phyloP scores from a whole-genome alignment of 2,113 vertebrate species.

The Myxocyprinus asiaticus region DNA sequence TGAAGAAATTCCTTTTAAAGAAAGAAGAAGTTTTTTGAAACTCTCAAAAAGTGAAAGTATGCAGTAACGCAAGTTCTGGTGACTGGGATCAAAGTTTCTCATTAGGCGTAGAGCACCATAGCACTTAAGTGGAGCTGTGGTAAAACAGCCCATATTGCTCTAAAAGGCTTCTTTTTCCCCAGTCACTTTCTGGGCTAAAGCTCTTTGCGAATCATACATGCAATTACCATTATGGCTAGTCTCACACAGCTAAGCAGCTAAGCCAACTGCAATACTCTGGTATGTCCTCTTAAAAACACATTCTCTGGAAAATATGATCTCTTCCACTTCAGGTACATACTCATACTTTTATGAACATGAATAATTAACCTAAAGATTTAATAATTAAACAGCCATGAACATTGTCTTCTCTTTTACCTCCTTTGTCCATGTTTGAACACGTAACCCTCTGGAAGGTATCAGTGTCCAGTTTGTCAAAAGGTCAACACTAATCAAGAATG shows the following conservation, averaged over 20 bases:
- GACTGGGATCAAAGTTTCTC: constrained; percentile 49
- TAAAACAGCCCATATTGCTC: constrained; percentile 32
- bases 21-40: too few species aligned
- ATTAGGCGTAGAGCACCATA: constrained; percentile 38
- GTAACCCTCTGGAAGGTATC: constrained; percentile 22
- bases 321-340: constrained; percentile 27
- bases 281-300: constrained; percentile 45
- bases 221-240: constrained; percentile 58
- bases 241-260: constrained; percentile 24
- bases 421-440: constrained; percentile 38
- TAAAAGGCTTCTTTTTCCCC: constrained; percentile 40
- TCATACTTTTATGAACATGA: constrained; percentile 44
- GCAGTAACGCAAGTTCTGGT: constrained; percentile 8
- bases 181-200: constrained; percentile 37
- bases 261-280: constrained; percentile 23
- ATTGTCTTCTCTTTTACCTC: constrained; percentile 43
- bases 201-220: constrained; percentile 53
- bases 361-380: constrained; percentile 54
- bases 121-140: constrained; percentile 44
- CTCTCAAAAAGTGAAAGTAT: too few species aligned
- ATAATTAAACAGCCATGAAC: constrained; percentile 51
- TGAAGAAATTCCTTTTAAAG: too few species aligned
- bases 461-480: constrained; percentile 21
- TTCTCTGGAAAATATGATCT: constrained; percentile 45
- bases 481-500: constrained; percentile 32